Evolutionary conservation across 2,888 invertebrate genomes (phyloP).

Genomic region (Lasioglossum oenotherae): DNA sequence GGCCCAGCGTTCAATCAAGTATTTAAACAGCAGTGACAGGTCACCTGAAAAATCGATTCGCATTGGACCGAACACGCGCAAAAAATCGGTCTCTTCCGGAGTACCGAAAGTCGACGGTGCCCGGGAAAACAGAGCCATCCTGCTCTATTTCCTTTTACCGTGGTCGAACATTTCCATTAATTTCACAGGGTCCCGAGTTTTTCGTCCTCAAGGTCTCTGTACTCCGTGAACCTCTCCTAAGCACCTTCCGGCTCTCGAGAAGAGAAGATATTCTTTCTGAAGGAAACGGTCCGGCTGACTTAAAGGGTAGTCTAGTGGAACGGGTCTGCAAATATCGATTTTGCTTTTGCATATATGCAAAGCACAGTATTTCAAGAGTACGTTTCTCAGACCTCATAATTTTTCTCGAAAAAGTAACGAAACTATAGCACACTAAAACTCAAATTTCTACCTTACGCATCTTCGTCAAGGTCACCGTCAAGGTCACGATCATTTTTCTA

Average conservation of each 20-base stretch:
- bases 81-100: not conserved
- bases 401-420: too few relatives aligned
- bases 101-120: not conserved
- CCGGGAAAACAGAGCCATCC: not conserved
- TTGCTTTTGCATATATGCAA: not conserved
- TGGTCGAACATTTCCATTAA: slow-evolving; percentile 7
- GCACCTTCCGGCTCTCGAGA: not conserved
- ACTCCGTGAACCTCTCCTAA: not conserved
- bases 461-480: too few relatives aligned
- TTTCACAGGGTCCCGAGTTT: not conserved
- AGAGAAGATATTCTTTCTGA: not conserved
- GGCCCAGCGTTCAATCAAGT: not conserved
- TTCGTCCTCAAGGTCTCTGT: not conserved
- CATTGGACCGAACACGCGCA: not conserved
- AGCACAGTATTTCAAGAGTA: not conserved
- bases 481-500: too few relatives aligned
- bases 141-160: not conserved
- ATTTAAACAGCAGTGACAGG: not conserved
- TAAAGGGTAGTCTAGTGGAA: not conserved
- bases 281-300: not conserved
- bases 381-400: not conserved
- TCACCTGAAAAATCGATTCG: not conserved
- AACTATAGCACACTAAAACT: too few relatives aligned
- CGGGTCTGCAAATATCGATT: not conserved
- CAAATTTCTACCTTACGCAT: too few relatives aligned